These are phyloP conservation scores for Acanthosepion pharaonis DNA, from an alignment of 2,888 invertebrate species.

Conservation along the genomic window DNA sequence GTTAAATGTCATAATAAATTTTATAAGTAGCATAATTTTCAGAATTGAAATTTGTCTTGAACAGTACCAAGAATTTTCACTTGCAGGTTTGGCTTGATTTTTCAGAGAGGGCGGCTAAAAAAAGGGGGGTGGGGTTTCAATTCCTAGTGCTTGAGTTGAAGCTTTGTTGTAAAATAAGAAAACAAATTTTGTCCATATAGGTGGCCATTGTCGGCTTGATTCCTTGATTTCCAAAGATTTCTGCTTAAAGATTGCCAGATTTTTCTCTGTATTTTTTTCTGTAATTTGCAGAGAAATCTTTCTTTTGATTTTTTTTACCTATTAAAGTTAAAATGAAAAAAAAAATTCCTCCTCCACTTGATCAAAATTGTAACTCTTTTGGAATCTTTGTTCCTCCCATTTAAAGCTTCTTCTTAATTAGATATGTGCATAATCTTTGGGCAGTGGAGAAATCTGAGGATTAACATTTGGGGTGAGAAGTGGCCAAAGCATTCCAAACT, in stretches of 20 bases:
- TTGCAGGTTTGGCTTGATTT: background rate
- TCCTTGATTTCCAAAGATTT: background rate
- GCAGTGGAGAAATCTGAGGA: background rate
- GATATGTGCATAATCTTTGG: background rate
- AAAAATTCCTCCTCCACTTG: background rate
- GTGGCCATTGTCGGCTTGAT: background rate
- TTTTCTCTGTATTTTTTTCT: background rate
- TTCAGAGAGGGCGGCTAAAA: too few species aligned
- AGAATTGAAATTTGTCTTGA: too few species aligned
- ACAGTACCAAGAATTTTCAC: background rate
- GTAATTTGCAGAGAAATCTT: background rate
- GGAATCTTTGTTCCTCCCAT: too few species aligned
- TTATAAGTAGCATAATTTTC: too few species aligned
- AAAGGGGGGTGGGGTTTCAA: background rate
- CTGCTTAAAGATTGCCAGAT: background rate
- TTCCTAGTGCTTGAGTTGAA: background rate
- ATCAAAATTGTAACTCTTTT: too few species aligned
- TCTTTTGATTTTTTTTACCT: too few species aligned
- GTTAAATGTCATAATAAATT: too few species aligned
- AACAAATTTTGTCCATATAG: background rate
- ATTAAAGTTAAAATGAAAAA: too few species aligned
- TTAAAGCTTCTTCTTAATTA: too few species aligned
- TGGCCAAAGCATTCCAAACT: background rate
- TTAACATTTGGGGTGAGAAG: background rate
- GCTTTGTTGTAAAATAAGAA: background rate